Evolutionary conservation across 1,140 invertebrate species (phyloP).

Genomic region (Paramacrobiotus metropolitanus): DNA sequence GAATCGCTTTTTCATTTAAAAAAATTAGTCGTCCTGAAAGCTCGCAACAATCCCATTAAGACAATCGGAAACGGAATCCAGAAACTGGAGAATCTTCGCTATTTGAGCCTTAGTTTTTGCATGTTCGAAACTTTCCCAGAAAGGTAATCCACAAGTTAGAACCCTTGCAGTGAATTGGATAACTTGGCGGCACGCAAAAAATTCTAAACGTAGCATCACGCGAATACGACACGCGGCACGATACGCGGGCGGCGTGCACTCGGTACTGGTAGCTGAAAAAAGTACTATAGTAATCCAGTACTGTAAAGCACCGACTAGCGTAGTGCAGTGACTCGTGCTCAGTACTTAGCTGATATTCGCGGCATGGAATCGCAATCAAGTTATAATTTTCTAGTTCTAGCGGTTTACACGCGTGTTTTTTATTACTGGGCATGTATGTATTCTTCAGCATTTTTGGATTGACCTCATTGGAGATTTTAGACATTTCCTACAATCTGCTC

Average conservation of each 20-base stretch:
- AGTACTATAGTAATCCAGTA: no score
- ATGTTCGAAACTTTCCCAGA: no score
- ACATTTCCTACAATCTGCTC: not conserved
- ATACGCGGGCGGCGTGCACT: not conserved
- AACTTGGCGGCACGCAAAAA: no score
- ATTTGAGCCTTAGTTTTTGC: not conserved
- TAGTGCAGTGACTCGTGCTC: no score
- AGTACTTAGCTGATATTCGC: no score
- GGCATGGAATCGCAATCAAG: no score
- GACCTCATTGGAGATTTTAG: not conserved
- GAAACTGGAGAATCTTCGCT: not conserved
- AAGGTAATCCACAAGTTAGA: no score
- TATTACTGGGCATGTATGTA: not conserved
- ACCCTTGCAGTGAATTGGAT: no score
- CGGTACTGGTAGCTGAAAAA: no score
- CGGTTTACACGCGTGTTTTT: not conserved
- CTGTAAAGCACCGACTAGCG: no score
- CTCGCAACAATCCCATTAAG: not conserved
- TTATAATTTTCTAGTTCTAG: not conserved
- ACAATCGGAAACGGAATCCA: not conserved
- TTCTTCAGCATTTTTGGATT: not conserved
- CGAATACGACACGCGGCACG: no score
- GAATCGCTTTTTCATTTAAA: not conserved
- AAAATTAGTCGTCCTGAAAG: not conserved
- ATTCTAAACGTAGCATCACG: no score